phyloP scores from a whole-genome alignment of 2,888 invertebrate genomes.

The Aporophyla nigra region DNA sequence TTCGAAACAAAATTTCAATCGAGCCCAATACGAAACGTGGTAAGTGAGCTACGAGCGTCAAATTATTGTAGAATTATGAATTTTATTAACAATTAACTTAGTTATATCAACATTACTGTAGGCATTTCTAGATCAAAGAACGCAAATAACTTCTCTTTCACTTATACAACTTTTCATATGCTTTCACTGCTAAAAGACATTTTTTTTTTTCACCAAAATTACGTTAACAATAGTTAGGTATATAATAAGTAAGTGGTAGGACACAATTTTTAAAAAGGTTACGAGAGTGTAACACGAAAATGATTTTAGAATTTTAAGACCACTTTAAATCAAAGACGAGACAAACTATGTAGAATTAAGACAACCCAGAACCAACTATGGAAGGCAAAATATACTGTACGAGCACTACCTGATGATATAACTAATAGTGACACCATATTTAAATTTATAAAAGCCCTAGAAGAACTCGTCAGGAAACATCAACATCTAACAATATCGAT shows the following conservation, averaged over 20 bases:
- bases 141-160: neutral
- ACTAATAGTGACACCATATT: too few relatives aligned
- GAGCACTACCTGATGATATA: too few relatives aligned
- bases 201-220: neutral
- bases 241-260: conserved; percentile 27
- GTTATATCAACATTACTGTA: neutral
- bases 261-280: conserved; percentile 26
- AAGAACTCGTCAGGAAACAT: too few relatives aligned
- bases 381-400: too few relatives aligned
- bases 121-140: neutral
- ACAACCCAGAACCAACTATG: too few relatives aligned
- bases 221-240: conserved; percentile 11
- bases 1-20: neutral
- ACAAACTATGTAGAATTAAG: too few relatives aligned
- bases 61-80: neutral
- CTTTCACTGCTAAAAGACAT: neutral
- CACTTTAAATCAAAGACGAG: neutral
- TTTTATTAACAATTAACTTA: neutral
- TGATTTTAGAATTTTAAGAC: conserved; percentile 28
- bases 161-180: neutral
- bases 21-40: neutral
- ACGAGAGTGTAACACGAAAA: conserved; percentile 17
- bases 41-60: neutral
- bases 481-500: too few relatives aligned
- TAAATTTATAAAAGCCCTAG: too few relatives aligned